Evolutionary conservation across 2,888 invertebrate genomes (phyloP).

Genomic region (Ptychoptera contaminata): DNA sequence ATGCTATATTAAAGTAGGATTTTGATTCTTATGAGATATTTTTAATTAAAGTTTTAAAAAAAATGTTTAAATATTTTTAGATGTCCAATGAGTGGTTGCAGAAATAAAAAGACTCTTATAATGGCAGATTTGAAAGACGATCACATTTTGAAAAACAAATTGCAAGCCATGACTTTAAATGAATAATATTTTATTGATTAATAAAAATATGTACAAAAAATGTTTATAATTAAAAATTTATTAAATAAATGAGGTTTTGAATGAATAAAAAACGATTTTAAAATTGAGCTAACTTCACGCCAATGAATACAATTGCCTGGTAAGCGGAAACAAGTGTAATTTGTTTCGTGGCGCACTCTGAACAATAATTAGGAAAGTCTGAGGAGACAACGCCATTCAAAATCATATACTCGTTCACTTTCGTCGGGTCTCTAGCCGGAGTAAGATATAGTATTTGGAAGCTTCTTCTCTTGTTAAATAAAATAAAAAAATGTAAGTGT

Average conservation of each 20-base stretch:
- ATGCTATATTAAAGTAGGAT: conserved; percentile 21
- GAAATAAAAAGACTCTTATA: conserved; percentile 28
- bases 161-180: not conserved
- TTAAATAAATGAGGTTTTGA: too few species aligned
- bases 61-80: conserved; percentile 7
- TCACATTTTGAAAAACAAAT: conserved; percentile 25
- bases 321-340: too few species aligned
- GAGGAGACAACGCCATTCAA: conserved; percentile 16
- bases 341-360: not conserved
- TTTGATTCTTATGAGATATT: conserved; percentile 26
- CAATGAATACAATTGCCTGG: too few species aligned
- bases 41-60: not conserved
- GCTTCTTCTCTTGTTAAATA: not conserved
- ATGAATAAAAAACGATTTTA: too few species aligned
- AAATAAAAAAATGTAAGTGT: conserved; percentile 3
- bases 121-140: conserved; percentile 27
- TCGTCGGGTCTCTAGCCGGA: conserved; percentile 52
- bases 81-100: conserved; percentile 34
- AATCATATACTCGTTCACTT: conserved; percentile 46
- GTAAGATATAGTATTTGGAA: conserved; percentile 28
- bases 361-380: not conserved
- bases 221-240: too few species aligned
- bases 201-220: too few species aligned
- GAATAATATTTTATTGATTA: too few species aligned
- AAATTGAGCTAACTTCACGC: too few species aligned